These are phyloP conservation scores for Zapornia atra DNA, from an alignment of 2,113 vertebrate genomes.

Conservation along the genomic window DNA sequence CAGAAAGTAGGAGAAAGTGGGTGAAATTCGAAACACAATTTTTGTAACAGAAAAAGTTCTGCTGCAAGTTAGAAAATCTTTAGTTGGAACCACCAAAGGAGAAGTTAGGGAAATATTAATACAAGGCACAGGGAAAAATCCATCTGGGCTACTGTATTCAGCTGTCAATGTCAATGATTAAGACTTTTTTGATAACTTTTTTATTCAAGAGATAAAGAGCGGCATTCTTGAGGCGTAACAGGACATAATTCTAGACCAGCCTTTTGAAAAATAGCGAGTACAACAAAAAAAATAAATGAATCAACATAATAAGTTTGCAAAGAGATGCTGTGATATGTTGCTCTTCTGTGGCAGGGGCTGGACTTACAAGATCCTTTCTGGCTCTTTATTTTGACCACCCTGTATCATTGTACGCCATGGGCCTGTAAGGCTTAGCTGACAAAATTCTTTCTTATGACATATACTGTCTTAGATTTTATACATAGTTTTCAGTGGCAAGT, in stretches of 20 bases:
- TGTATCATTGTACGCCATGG: neutral
- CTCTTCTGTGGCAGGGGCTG: neutral
- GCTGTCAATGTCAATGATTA: neutral
- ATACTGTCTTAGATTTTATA: neutral
- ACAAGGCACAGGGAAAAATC: neutral
- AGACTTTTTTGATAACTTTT: neutral
- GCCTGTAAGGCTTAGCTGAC: neutral
- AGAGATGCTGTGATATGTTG: neutral
- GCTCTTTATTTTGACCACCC: neutral
- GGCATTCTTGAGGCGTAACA: neutral
- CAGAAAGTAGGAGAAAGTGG: rapidly evolving
- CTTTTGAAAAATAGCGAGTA: neutral
- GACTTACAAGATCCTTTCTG: neutral
- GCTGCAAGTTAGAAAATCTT: neutral
- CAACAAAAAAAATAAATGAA: neutral
- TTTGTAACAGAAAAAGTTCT: neutral
- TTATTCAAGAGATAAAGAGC: neutral
- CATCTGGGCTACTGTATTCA: neutral
- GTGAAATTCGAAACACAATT: neutral
- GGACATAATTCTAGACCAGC: neutral
- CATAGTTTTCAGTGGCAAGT: neutral
- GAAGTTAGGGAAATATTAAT: neutral
- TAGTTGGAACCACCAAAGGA: neutral
- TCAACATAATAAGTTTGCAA: neutral
- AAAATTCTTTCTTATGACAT: neutral